phyloP scores from a whole-genome alignment of 2,113 vertebrate genomes.

The Eurystomus gularis region DNA sequence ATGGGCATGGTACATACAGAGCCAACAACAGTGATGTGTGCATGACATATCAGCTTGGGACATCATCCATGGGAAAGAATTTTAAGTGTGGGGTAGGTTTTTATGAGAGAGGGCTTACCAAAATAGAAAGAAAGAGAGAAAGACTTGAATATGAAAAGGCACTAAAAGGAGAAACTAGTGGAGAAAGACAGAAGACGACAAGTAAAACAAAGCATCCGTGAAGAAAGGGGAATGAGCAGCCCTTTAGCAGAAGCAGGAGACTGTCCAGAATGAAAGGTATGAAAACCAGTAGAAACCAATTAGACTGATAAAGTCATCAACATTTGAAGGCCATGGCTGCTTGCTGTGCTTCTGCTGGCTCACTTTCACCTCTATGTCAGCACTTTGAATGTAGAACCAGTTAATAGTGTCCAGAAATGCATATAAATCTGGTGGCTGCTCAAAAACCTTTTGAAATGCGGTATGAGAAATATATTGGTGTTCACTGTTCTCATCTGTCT shows the following conservation, averaged over 20 bases:
- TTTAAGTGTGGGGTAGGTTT: background rate
- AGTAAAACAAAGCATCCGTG: background rate
- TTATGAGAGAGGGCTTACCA: background rate
- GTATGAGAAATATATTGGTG: conserved; percentile 11
- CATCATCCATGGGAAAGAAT: background rate
- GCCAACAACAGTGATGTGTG: background rate
- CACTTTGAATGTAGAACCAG: background rate
- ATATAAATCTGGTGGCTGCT: conserved; percentile 24
- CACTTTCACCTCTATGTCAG: conserved; percentile 46
- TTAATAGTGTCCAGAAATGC: conserved; percentile 17
- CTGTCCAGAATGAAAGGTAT: conserved; percentile 16
- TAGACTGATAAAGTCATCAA: conserved; percentile 46
- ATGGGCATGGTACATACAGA: background rate
- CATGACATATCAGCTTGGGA: background rate
- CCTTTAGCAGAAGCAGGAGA: background rate
- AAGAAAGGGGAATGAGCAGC: background rate
- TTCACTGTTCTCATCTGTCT: background rate
- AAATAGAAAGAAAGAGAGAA: background rate
- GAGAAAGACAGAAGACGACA: background rate
- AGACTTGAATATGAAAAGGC: background rate
- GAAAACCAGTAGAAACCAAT: conserved; percentile 41
- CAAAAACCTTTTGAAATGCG: conserved; percentile 42
- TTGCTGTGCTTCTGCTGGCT: conserved; percentile 52
- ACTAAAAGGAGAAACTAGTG: background rate
- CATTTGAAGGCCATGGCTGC: conserved; percentile 32